phyloP scores from a whole-genome alignment of 23 tunicate species.

The Styela plicata region DNA sequence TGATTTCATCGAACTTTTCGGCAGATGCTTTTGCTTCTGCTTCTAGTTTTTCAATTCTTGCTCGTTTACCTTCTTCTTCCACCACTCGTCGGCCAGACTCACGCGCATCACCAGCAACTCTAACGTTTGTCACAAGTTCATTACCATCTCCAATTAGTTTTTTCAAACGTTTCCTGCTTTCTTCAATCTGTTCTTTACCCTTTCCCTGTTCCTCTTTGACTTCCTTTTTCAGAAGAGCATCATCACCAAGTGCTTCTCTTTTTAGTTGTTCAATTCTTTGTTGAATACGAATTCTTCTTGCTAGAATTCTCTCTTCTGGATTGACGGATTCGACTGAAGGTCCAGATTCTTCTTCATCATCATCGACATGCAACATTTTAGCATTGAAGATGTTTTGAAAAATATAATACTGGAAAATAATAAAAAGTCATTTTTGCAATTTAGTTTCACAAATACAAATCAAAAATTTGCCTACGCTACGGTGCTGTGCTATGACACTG shows the following conservation, averaged over 20 bases:
- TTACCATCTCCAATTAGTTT: slow-evolving; percentile 76
- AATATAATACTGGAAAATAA: too few relatives aligned
- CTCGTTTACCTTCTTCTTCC: slow-evolving; percentile 63
- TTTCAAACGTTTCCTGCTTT: slow-evolving; percentile 57
- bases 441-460: too few relatives aligned
- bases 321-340: slow-evolving; percentile 87
- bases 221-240: slow-evolving; percentile 52
- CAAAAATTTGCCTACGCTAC: too few relatives aligned
- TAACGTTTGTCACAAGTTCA: slow-evolving; percentile 92
- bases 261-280: slow-evolving; percentile 82
- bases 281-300: slow-evolving; percentile 74
- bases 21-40: slow-evolving; percentile 87
- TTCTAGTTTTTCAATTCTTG: slow-evolving; percentile 74
- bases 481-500: too few relatives aligned
- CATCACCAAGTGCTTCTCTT: slow-evolving; percentile 88
- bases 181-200: slow-evolving; percentile 78
- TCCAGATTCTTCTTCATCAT: slow-evolving; percentile 82
- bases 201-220: slow-evolving; percentile 60
- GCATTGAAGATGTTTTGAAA: too few relatives aligned
- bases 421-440: too few relatives aligned
- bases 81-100: slow-evolving; percentile 75
- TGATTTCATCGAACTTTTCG: slow-evolving; percentile 91
- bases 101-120: slow-evolving; percentile 90
- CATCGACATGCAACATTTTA: slow-evolving; percentile 41
- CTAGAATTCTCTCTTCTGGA: slow-evolving; percentile 86